phyloP scores from a whole-genome alignment of 1,140 invertebrate genomes.

The Hyles vespertilio region DNA sequence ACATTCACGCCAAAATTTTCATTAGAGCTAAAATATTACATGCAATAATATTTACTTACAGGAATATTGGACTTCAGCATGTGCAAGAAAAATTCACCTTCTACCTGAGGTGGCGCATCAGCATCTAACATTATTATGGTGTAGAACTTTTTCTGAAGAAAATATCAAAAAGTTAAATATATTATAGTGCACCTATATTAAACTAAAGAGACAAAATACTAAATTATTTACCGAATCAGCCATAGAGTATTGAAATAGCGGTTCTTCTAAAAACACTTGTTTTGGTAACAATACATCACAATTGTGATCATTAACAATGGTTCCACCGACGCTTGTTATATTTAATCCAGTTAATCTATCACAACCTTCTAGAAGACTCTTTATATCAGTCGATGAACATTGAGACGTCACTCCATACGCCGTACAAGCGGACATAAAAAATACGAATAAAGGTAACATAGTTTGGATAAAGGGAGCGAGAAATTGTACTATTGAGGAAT shows the following conservation, averaged over 20 bases:
- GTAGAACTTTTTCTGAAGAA: conserved; percentile 61
- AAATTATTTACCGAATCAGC: conserved; percentile 53
- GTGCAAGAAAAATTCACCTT: conserved; percentile 61
- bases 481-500: neutral
- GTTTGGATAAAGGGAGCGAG: neutral
- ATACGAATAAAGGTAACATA: neutral
- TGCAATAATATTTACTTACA: conserved; percentile 34
- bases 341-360: conserved; percentile 57
- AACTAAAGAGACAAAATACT: neutral
- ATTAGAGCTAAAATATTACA: neutral
- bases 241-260: conserved; percentile 49
- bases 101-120: conserved; percentile 55
- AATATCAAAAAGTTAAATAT: neutral
- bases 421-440: conserved; percentile 15
- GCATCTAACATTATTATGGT: conserved; percentile 58
- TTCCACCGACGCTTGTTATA: conserved; percentile 59
- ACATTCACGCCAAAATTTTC: neutral
- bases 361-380: conserved; percentile 59
- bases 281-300: conserved; percentile 67
- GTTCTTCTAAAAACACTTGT: conserved; percentile 64
- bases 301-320: conserved; percentile 66
- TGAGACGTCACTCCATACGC: conserved; percentile 27
- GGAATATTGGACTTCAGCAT: conserved; percentile 65
- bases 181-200: conserved; percentile 7
- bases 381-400: conserved; percentile 51